Evolutionary conservation across 2,888 invertebrate genomes (phyloP).

Genomic region (Eilema depressum): DNA sequence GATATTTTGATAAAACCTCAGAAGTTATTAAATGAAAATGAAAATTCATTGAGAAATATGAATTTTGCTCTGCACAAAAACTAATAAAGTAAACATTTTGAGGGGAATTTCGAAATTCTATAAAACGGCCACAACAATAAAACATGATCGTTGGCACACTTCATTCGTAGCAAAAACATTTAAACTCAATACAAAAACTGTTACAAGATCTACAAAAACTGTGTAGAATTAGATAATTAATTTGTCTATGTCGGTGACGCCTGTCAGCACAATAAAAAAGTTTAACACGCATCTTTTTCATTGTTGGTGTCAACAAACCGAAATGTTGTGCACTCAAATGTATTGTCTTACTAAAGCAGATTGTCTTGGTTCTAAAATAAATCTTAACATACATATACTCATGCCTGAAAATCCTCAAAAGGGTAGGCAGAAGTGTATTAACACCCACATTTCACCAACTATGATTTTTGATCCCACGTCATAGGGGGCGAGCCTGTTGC

Average conservation of each 20-base stretch:
- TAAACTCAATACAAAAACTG: conserved; percentile 4
- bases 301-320: conserved; percentile 36
- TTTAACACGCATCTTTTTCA: conserved; percentile 23
- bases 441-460: too few relatives aligned
- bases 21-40: too few relatives aligned
- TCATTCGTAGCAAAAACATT: not conserved
- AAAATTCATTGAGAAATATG: too few relatives aligned
- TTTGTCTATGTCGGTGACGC: not conserved
- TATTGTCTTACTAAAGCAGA: conserved; percentile 19
- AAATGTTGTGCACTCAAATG: conserved; percentile 30
- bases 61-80: too few relatives aligned
- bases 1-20: too few relatives aligned
- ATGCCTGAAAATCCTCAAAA: too few relatives aligned
- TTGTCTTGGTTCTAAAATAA: conserved; percentile 35
- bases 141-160: not conserved
- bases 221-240: conserved; percentile 1
- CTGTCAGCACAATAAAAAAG: conserved; percentile 25
- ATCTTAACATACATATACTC: too few relatives aligned
- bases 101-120: not conserved
- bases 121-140: not conserved
- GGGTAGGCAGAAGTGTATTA: too few relatives aligned
- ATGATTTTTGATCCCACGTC: too few relatives aligned
- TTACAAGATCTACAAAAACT: not conserved
- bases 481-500: too few relatives aligned
- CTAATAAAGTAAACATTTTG: not conserved